phyloP scores from a whole-genome alignment of 2,113 vertebrate species.

The Lophochroa leadbeateri region DNA sequence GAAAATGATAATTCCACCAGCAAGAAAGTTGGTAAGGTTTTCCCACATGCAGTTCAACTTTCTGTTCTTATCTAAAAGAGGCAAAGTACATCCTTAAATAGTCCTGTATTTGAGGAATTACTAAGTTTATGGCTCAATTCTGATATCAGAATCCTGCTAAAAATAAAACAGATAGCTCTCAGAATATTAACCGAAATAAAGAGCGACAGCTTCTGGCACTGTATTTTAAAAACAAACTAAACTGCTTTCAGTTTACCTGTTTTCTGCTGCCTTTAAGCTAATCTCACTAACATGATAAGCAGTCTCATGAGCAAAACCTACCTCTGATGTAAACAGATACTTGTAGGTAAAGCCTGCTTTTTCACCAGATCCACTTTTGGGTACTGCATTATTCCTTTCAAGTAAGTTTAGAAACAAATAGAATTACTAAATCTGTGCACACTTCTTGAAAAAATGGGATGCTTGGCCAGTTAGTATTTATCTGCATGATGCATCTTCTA shows the following conservation, averaged over 20 bases:
- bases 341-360: background rate
- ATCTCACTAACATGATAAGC: background rate
- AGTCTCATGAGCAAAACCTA: background rate
- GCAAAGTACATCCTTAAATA: background rate
- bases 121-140: background rate
- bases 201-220: background rate
- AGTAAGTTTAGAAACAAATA: background rate
- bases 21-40: background rate
- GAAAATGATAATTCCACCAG: background rate
- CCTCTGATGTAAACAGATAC: background rate
- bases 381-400: background rate
- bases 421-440: background rate
- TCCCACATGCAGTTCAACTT: background rate
- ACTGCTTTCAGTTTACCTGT: background rate
- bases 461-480: background rate
- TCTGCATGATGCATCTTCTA: background rate
- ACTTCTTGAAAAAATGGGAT: background rate
- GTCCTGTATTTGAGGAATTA: background rate
- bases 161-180: background rate
- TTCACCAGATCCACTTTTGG: background rate
- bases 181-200: background rate
- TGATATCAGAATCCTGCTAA: background rate
- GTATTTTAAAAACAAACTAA: background rate
- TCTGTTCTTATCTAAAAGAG: background rate
- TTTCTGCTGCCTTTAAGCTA: background rate